Evolutionary conservation across 2,113 vertebrate species (phyloP).

Genomic region (Amphiprion percula): DNA sequence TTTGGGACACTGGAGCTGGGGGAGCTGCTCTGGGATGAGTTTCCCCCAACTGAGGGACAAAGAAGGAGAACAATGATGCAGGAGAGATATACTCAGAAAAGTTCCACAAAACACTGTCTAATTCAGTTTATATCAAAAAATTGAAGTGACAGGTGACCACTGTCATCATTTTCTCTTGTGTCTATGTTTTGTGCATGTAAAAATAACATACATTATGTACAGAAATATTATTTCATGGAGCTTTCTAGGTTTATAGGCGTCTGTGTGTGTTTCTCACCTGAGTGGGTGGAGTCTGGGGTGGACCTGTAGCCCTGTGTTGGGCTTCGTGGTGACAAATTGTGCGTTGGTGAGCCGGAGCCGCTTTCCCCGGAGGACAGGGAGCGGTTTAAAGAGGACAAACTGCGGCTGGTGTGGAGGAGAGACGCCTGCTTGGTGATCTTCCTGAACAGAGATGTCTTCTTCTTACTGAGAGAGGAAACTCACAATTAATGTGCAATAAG

Average conservation of each 20-base stretch:
- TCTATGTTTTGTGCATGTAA: too few species aligned
- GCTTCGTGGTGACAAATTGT: slow-evolving; percentile 94
- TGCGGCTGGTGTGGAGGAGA: slow-evolving; percentile 95
- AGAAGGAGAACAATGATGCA: background rate
- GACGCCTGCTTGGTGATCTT: slow-evolving; percentile 97
- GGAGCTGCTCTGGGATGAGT: slow-evolving; percentile 98
- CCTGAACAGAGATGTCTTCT: slow-evolving; percentile 93
- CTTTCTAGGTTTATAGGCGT: too few species aligned
- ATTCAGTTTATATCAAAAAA: too few species aligned
- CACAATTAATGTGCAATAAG: background rate
- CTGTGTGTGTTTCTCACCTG: slow-evolving; percentile 88
- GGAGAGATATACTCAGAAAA: background rate
- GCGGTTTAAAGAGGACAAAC: slow-evolving; percentile 94
- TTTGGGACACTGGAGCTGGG: slow-evolving; percentile 97
- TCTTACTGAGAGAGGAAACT: slow-evolving; percentile 83
- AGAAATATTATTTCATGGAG: too few species aligned
- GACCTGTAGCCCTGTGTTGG: slow-evolving; percentile 94
- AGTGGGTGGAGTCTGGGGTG: slow-evolving; percentile 91
- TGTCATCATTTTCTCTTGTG: too few species aligned
- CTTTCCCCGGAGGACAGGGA: slow-evolving; percentile 97
- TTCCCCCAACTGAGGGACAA: slow-evolving; percentile 88
- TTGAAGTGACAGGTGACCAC: too few species aligned
- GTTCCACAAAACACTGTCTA: background rate
- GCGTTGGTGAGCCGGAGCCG: slow-evolving; percentile 94
- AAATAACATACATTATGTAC: too few species aligned